These are phyloP conservation scores for Calycopis cecrops DNA, from an alignment of 1,140 invertebrate species.

Conservation along the genomic window DNA sequence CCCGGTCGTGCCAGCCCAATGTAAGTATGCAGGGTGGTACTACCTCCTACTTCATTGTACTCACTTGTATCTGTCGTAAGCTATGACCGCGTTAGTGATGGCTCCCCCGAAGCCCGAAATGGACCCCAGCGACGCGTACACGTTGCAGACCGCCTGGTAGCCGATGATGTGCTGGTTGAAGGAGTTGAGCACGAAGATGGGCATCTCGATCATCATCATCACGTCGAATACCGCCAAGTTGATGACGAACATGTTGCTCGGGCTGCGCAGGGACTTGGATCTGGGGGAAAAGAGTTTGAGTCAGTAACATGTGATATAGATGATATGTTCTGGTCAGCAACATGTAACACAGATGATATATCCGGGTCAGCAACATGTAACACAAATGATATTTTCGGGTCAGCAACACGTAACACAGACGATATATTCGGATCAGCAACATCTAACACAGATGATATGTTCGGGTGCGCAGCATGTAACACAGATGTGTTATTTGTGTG, in stretches of 20 bases:
- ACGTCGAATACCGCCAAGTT: conserved; percentile 87
- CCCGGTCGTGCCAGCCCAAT: too few species aligned
- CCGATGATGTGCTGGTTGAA: conserved; percentile 80
- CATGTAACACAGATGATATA: too few species aligned
- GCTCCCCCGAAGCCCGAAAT: conserved; percentile 83
- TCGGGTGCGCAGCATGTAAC: too few species aligned
- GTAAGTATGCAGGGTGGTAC: too few species aligned
- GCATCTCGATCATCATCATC: conserved; percentile 85
- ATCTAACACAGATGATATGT: too few species aligned
- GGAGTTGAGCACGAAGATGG: conserved; percentile 81
- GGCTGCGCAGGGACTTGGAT: conserved; percentile 83
- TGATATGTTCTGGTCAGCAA: too few species aligned
- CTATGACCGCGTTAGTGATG: conserved; percentile 84
- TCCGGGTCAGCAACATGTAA: too few species aligned
- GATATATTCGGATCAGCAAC: too few species aligned
- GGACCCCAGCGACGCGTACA: conserved; percentile 81
- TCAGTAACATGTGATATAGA: not conserved
- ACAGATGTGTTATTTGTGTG: too few species aligned
- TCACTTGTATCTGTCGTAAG: conserved; percentile 85
- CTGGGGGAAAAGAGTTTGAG: conserved; percentile 52
- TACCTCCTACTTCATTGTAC: too few species aligned
- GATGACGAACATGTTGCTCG: conserved; percentile 87
- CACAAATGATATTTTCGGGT: too few species aligned
- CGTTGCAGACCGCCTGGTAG: conserved; percentile 81
- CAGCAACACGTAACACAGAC: too few species aligned